These are phyloP conservation scores for Cossypha caffra DNA, from an alignment of 2,797 vertebrate species.

Conservation along the genomic window DNA sequence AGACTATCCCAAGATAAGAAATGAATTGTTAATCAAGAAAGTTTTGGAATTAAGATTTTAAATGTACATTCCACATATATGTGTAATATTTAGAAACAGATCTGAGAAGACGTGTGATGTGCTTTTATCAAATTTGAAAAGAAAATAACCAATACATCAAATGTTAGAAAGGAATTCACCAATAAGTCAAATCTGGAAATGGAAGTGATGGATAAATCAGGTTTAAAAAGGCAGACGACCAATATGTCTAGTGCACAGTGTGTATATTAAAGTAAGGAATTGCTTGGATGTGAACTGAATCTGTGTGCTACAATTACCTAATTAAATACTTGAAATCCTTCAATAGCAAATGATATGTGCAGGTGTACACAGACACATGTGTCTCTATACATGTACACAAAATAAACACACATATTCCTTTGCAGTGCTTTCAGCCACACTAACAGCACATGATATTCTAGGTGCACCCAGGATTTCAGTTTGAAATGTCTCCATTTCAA, in stretches of 20 bases:
- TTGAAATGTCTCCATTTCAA: background rate
- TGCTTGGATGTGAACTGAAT: background rate
- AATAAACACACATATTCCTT: fast-evolving
- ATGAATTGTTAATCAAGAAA: slow-evolving; percentile 65
- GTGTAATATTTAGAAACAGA: slow-evolving; percentile 70
- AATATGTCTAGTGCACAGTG: slow-evolving; percentile 43
- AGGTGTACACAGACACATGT: background rate
- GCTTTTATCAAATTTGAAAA: slow-evolving; percentile 77
- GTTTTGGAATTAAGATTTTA: slow-evolving; percentile 71
- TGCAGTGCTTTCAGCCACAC: background rate
- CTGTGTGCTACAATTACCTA: background rate
- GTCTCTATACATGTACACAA: background rate
- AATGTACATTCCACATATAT: slow-evolving; percentile 45
- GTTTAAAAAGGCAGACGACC: slow-evolving; percentile 67
- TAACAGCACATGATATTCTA: fast-evolving
- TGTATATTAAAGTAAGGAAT: slow-evolving; percentile 65
- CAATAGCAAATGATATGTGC: background rate
- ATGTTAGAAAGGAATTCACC: slow-evolving; percentile 71
- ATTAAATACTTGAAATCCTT: slow-evolving; percentile 9
- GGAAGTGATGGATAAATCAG: slow-evolving; percentile 74
- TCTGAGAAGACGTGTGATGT: slow-evolving; percentile 65
- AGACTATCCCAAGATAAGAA: slow-evolving; percentile 30
- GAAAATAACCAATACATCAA: slow-evolving; percentile 75
- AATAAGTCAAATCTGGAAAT: slow-evolving; percentile 73
- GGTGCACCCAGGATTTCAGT: background rate